A percentile compares a stretch with the other conserved stretches of the same genome.
phyloP scores from a whole-genome alignment of 1,140 invertebrate species.

The Cydia splendana region DNA sequence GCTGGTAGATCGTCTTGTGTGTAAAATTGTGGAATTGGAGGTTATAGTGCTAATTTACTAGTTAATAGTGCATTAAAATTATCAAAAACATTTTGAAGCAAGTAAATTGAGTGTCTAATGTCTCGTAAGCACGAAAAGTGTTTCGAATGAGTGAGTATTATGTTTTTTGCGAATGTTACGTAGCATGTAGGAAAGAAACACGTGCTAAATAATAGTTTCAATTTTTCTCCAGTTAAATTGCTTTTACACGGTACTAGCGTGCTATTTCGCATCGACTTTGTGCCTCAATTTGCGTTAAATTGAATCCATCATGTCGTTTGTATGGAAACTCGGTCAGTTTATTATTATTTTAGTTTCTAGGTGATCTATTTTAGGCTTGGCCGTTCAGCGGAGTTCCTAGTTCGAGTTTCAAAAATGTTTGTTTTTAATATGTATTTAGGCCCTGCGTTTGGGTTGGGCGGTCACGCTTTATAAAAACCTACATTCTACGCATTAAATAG shows the following conservation, averaged over 20 bases:
- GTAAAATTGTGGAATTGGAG: constrained; percentile 60
- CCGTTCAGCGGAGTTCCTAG: constrained; percentile 40
- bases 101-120: constrained; percentile 38
- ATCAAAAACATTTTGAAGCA: constrained; percentile 45
- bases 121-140: constrained; percentile 47
- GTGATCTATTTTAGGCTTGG: constrained; percentile 44
- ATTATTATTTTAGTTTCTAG: constrained; percentile 42
- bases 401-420: constrained; percentile 36
- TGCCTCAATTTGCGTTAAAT: constrained; percentile 17
- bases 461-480: not conserved
- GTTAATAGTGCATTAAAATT: constrained; percentile 55
- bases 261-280: constrained; percentile 30
- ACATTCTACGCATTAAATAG: constrained; percentile 36
- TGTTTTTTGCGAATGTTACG: constrained; percentile 39
- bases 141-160: constrained; percentile 60
- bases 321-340: constrained; percentile 33
- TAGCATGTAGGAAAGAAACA: constrained; percentile 36
- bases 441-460: constrained; percentile 35
- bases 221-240: constrained; percentile 34
- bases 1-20: constrained; percentile 53
- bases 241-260: constrained; percentile 24
- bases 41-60: constrained; percentile 63
- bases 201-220: constrained; percentile 38
- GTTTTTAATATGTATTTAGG: constrained; percentile 32
- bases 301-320: constrained; percentile 22